Base-by-base conservation (phyloP, 1,140 invertebrate species). In the Drosophila arizonae region DNA sequence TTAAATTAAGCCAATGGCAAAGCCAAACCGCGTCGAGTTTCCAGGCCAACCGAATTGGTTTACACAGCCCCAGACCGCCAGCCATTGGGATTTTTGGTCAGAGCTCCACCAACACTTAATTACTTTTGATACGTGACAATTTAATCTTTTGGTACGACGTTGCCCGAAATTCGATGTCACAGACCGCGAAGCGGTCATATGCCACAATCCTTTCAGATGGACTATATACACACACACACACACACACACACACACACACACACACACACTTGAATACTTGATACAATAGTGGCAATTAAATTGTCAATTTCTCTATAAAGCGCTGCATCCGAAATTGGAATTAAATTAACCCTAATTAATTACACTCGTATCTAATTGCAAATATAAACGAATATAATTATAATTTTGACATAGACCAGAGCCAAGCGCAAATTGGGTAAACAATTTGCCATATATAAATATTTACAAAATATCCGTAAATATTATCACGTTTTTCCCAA, bases 91-190 rank as follows among this genome's bases (percentile, higher is more conserved):
- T 51, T 62, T 57, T 50, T 46, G 67, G 68, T 64, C 61, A 46
- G 36, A 55, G 60, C 43, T 57, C 30, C 57, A 39, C 55, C 64
- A 69, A 52, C 75, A 77, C 70, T 79, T 79, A 79, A 79, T 77
- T 79, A 79, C 77, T 64, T 79, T 77, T 77, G 74, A 79, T 77
- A 77, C 70, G 70, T 79, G 77, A 77, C 74, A 79, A 72, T 69
- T 77, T 76, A 77, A 79, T 77, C 70, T 70, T 64, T 77, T 69
- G 48, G 51, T 13, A 48, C 56, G 41, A 50, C 68, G 43, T n/a
- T 57, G 71, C 67, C 72, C 24, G 33, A 71, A 75, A 65, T 62
- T 75, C 76, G 68, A 72, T 77, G 60, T 26, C 26, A 24, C 41
- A 51, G 45, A 43, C 60, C 60, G 73, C 58, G 10, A 45, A n/a